Percentiles rank a stretch among this genome's conserved stretches.
phyloP scores from a whole-genome alignment of 2,113 vertebrate genomes.

The Esox niger region DNA sequence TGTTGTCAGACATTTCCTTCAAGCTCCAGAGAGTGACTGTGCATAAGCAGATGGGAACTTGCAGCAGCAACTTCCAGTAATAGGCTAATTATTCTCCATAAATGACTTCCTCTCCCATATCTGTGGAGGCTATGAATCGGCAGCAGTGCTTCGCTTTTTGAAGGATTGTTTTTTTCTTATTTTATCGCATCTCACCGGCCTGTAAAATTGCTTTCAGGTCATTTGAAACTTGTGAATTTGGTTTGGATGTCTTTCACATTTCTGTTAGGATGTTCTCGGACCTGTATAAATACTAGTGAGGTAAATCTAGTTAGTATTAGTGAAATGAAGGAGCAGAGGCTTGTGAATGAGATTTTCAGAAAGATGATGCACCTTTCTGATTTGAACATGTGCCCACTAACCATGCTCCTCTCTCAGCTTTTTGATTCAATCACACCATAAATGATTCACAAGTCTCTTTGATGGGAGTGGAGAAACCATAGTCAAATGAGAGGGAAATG shows the following conservation, averaged over 20 bases:
- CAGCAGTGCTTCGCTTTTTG: slow-evolving; percentile 7
- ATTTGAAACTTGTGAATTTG: slow-evolving; percentile 26
- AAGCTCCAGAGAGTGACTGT: slow-evolving; percentile 44
- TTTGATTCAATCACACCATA: slow-evolving; percentile 40
- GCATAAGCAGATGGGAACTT: slow-evolving; percentile 41
- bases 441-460: slow-evolving; percentile 33
- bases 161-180: slow-evolving; percentile 30
- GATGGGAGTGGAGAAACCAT: slow-evolving; percentile 2
- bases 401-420: slow-evolving; percentile 23
- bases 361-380: slow-evolving; percentile 4
- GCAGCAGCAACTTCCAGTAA: slow-evolving; percentile 33
- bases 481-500: slow-evolving; percentile 36
- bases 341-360: slow-evolving; percentile 11
- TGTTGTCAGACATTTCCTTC: slow-evolving; percentile 52
- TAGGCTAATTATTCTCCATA: slow-evolving; percentile 49
- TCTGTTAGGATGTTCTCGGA: slow-evolving; percentile 14
- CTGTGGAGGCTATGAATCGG: slow-evolving; percentile 16
- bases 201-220: slow-evolving; percentile 38
- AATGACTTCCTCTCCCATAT: slow-evolving; percentile 41
- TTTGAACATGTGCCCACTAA: slow-evolving; percentile 21
- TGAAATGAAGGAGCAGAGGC: slow-evolving; percentile 5
- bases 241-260: slow-evolving; percentile 15
- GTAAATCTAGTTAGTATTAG: slow-evolving; percentile 25
- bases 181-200: slow-evolving; percentile 20
- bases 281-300: slow-evolving; percentile 5